Percentiles rank a stretch among this genome's conserved stretches.
phyloP scores from a whole-genome alignment of 2,113 vertebrate genomes.

The Brienomyrus longianalis region DNA sequence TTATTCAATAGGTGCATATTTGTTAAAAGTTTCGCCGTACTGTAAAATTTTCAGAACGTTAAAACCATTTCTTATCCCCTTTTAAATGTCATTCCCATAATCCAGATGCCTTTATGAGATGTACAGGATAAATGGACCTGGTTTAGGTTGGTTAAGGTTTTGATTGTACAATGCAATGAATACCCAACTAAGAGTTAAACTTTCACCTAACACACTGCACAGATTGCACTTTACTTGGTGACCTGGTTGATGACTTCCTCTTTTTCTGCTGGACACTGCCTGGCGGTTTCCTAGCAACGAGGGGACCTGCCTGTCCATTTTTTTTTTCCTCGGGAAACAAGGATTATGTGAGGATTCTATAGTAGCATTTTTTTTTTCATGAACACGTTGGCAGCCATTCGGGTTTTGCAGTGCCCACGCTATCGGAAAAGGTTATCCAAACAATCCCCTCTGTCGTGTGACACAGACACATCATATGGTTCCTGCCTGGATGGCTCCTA shows the following conservation, averaged over 20 bases:
- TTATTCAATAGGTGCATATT: neutral
- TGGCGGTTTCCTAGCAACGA: neutral
- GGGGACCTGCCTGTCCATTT: neutral
- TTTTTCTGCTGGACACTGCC: neutral
- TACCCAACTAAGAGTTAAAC: neutral
- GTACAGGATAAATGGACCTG: neutral
- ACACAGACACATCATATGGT: neutral
- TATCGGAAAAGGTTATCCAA: neutral
- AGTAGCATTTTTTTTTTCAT: neutral
- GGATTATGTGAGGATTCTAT: neutral
- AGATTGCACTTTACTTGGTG: neutral
- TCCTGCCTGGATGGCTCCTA: neutral
- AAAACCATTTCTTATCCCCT: neutral
- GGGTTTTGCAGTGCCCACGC: neutral
- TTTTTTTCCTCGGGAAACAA: neutral
- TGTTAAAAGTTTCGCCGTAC: neutral
- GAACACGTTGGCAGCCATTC: neutral
- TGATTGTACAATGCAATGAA: neutral
- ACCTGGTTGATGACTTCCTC: conserved; percentile 8
- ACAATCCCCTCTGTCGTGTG: neutral
- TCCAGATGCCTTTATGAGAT: neutral
- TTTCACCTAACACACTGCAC: neutral
- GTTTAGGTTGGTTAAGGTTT: neutral
- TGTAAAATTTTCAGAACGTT: neutral
- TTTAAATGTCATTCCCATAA: neutral